Evolutionary conservation across 2,797 vertebrate genomes (phyloP).

Genomic region (Anguilla pacifica): DNA sequence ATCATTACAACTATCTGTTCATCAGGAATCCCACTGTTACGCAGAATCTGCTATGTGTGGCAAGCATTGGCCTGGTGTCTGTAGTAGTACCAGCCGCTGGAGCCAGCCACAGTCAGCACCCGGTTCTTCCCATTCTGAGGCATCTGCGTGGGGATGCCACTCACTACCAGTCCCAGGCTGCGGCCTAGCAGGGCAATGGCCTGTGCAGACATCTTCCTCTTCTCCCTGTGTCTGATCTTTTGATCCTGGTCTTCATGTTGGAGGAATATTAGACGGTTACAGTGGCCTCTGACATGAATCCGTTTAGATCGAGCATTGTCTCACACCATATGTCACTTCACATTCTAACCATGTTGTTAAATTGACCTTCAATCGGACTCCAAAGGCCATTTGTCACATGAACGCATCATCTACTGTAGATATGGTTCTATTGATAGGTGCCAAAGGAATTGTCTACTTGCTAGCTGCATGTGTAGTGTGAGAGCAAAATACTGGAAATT

Average conservation of each 20-base stretch:
- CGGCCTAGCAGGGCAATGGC: slow-evolving; percentile 67
- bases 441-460: too few relatives aligned
- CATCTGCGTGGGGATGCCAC: slow-evolving; percentile 61
- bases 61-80: slow-evolving; percentile 81
- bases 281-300: background rate
- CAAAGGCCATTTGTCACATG: background rate
- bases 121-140: slow-evolving; percentile 84
- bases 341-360: background rate
- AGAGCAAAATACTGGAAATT: too few relatives aligned
- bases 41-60: too few relatives aligned
- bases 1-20: too few relatives aligned
- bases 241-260: background rate
- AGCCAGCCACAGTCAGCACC: slow-evolving; percentile 93
- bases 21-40: too few relatives aligned
- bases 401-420: background rate
- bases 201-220: slow-evolving; percentile 62
- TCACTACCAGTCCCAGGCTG: slow-evolving; percentile 57
- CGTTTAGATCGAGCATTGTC: background rate
- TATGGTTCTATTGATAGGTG: too few relatives aligned
- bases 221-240: too few relatives aligned
- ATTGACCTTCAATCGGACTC: background rate
- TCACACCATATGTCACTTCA: background rate
- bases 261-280: background rate
- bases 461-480: too few relatives aligned
- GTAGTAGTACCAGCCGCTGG: slow-evolving; percentile 94